Base-by-base conservation (phyloP, 2,113 vertebrate species). In the Hypocryptadius cinnamomeus region DNA sequence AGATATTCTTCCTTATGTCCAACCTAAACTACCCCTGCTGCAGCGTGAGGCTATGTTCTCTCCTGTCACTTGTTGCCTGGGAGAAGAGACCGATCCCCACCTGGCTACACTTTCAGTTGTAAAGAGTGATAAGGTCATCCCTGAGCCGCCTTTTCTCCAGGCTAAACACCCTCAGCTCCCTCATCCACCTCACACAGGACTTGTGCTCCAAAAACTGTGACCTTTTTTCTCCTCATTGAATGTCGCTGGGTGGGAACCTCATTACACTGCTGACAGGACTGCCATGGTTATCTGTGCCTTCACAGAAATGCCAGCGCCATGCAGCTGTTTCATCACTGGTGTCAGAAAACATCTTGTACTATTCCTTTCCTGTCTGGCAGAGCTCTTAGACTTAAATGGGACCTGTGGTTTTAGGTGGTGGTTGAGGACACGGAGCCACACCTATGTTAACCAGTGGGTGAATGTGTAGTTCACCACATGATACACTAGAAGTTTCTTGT, bases 121-220 rank as follows among this genome's bases (percentile, higher is more conserved):
- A 25, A 30, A 15, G 21, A 61, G 4, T 0, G 0, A 2, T 60
- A 22, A 73, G 5, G 17, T 47, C 24, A 13, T 17, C 20, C 12
- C 20, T 54, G 40, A 61, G 21, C 7, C 0, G 0, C 14, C 24
- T 60, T 88, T 57, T 28, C 27, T 50, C 25, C 17, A 22, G 28
- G 14, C 7, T 89, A 11, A 61, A 27, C 24, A 15, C 11, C 6
- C 45, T 17, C 14, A 40, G 13, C 9, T 60, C 15, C 23, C 13
- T 60, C 53, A 74, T 31, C 11, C 1, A 0, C 20, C 8, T 74
- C 16, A 12, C 3, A 0, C 11, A 40, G 45, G n/a, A 30, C 20
- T 35, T n/a, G 13, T 28, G 13, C 15, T 51, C 19, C 23, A 8
- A 6, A 16, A 68, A 27, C 20, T 15, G 8, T 39, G n/a, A 13